A percentile compares a stretch with the other conserved stretches of the same genome.
Conservation (phyloP, 2,113 vertebrate species). For the Myotis yumanensis region DNA sequence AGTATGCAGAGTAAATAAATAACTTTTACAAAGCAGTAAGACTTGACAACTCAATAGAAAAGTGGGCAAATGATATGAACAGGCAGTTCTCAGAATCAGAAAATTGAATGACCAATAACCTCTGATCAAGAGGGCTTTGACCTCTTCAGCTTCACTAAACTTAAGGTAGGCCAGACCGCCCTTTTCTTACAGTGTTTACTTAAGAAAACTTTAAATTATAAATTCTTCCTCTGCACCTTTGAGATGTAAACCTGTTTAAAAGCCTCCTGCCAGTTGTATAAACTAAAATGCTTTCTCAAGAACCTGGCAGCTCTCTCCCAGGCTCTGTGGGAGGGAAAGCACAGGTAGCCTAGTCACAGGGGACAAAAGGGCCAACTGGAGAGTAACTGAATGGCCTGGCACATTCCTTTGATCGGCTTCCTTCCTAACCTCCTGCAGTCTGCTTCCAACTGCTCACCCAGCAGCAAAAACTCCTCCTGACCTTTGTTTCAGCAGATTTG, state of each 20-base stretch:
- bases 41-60: neutral
- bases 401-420: neutral
- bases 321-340: neutral
- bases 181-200: constrained; percentile 1
- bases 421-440: neutral
- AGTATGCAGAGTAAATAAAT: neutral
- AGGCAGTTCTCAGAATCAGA: neutral
- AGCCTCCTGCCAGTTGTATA: neutral
- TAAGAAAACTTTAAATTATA: neutral
- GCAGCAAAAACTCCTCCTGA: neutral
- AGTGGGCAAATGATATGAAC: neutral
- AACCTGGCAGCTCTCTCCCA: no score
- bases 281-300: neutral
- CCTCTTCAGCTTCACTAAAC: neutral
- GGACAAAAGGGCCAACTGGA: no score
- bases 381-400: neutral
- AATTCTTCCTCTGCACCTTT: neutral
- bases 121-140: neutral
- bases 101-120: neutral
- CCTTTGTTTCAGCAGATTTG: neutral
- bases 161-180: neutral
- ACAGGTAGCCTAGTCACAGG: neutral
- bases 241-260: neutral
- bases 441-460: neutral
- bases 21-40: neutral